A percentile compares a stretch with the other conserved stretches of the same genome.
Conservation (phyloP, 2,888 invertebrate species). For the Chymomyza fuscimana region DNA sequence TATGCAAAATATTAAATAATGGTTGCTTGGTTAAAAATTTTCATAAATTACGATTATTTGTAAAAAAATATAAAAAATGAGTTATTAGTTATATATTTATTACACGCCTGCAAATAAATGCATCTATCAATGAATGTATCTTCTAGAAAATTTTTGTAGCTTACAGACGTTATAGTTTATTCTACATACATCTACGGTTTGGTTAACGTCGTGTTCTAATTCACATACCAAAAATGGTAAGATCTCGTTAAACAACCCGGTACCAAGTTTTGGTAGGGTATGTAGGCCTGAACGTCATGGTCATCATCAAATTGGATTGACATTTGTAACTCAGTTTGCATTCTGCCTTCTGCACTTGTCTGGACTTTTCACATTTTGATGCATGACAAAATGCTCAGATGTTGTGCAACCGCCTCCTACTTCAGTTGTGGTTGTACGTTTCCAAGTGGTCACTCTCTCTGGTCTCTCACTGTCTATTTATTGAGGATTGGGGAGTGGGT, state of each 20-base stretch:
- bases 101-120: no score
- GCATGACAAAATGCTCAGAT: constrained; percentile 25
- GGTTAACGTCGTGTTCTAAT: no score
- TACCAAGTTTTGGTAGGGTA: not conserved
- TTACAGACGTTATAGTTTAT: no score
- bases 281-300: constrained; percentile 21
- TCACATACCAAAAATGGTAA: not conserved
- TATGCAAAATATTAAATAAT: no score
- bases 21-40: no score
- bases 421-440: constrained; percentile 14
- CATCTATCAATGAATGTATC: no score
- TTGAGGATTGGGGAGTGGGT: not conserved
- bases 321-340: constrained; percentile 63
- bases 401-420: constrained; percentile 5
- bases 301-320: constrained; percentile 65
- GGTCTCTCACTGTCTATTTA: constrained; percentile 3
- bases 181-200: no score
- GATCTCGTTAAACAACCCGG: not conserved
- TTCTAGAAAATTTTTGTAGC: no score
- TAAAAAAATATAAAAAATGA: no score
- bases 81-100: no score
- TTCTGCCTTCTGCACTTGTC: constrained; percentile 18
- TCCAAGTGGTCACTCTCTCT: not conserved
- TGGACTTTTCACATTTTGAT: constrained; percentile 26
- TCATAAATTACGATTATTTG: no score